Evolutionary conservation across 2,797 vertebrate species (phyloP), one percentile per base, ranked within the genome.

Genomic region (Danionella dracula): DNA sequence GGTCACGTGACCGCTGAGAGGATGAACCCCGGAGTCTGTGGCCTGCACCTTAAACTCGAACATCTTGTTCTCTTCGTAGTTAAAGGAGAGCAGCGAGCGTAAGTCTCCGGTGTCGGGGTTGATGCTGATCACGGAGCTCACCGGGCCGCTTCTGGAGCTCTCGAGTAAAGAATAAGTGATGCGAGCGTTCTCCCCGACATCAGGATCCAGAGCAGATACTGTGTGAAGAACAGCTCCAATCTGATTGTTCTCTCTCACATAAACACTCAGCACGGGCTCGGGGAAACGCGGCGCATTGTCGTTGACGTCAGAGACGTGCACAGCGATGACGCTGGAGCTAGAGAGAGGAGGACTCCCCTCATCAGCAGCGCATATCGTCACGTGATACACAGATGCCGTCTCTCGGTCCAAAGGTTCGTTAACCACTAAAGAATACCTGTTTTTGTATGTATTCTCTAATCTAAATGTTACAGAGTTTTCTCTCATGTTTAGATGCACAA

Each of bases 391-490:
- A 4, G 75, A 35, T 1, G 32, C 53, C 37, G 64, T 46, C 20
- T 87, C 86, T 38, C 79, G 75, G 50, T 79, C 78, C 1, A 79
- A 35, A 4, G 42, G 4, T 0, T 23, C 32, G 37, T 70, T 15
- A 0, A 75, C 66, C 2, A 73, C 34, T 34, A 81, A 35, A 23
- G 69, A 67, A 29, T 82, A 82, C 15, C 69, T 71, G 40, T 69
- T 79, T 6, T 65, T 49, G 35, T 76, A 75, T 11, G 72, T 73
- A 1, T 34, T 34, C 2, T 73, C 44, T 9, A 97, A 85, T 38
- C 88, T 83, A 61, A 96, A 90, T 1, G 92, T 92, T 27, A 94
- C 85, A n/a, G 75, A 70, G n/a, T 62, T 50, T 0, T 21, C 8
- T 11, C n/a, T n/a, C n/a, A 51, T 21, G 16, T 16, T 9, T 0